Base-by-base conservation (phyloP, 2,888 invertebrate species). In the Drosophila kuntzei region DNA sequence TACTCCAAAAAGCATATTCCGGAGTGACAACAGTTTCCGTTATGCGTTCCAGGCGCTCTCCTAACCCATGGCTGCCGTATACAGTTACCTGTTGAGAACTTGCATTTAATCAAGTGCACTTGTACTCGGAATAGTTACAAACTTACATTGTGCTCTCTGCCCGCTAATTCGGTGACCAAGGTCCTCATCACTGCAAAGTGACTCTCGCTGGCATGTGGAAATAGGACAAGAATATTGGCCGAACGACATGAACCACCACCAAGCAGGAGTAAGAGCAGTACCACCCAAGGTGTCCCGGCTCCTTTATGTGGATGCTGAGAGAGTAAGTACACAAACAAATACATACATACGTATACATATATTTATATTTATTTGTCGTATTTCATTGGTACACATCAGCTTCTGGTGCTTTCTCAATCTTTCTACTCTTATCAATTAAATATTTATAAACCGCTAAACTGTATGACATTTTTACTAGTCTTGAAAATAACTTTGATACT, bases 61-160 rank as follows among this genome's bases (percentile, higher is more conserved):
- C 90, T 39, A 92, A 70, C 1, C 90, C 88, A 65, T 88, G 90
- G 22, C 89, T 89, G 14, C 89, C 89, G n/a, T 90, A 87, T 2
- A 91, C 79, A 3, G 91, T 91, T 2, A 92, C 84, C 92, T 91
- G n/a, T 9, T 6, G n/a, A 3, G 8, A 1, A 34, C n/a, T 8
- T n/a, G 1, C n/a, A 2, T 2, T 14, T 7, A 14, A 16, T 22
- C 29, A 8, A 9, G 2, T n/a, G 18, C 16, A 36, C 16, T 27
- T 7, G 7, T 6, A 4, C 14, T 12, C 3, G 4, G 7, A 3
- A 25, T 14, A 22, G 22, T 3, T 3, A 18, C 11, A 11, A 39
- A 53, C 25, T 83, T 76, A 93, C 92, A 55, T 92, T 92, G 68
- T 94, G 93, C 1, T 93, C 93, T 29, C 91, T 90, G 25, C 67